phyloP scores from a whole-genome alignment of 2,797 vertebrate genomes.

The Onychomys arenicola region DNA sequence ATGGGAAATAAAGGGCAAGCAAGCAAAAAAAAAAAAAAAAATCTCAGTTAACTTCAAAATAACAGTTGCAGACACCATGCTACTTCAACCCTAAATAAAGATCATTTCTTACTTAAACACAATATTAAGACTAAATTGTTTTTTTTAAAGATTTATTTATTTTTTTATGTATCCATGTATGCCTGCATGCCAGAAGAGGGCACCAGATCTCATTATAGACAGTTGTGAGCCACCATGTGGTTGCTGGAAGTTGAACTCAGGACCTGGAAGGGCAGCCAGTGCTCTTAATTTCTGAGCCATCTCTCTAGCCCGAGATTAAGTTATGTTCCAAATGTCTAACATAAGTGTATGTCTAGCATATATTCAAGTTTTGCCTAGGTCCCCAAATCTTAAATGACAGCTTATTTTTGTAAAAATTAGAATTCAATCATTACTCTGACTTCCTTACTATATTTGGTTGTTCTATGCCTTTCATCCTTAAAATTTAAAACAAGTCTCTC shows the following conservation, averaged over 20 bases:
- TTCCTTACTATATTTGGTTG: background rate
- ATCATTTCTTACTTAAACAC: background rate
- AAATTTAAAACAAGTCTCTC: background rate
- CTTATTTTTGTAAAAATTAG: background rate
- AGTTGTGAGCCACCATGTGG: too few species aligned
- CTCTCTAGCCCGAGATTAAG: background rate
- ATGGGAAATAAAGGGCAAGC: background rate
- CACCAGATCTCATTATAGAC: too few species aligned
- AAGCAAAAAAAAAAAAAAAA: background rate
- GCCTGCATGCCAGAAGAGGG: too few species aligned
- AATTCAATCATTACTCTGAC: background rate
- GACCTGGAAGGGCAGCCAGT: too few species aligned
- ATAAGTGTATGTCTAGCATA: background rate
- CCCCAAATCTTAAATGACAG: background rate
- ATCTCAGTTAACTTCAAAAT: background rate
- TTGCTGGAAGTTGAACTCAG: too few species aligned
- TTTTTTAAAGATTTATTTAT: too few species aligned
- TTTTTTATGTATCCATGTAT: too few species aligned
- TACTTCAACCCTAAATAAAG: background rate
- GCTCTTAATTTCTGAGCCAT: too few species aligned
- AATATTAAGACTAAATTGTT: background rate
- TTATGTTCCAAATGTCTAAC: background rate
- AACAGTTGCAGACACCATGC: background rate
- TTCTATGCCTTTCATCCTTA: background rate
- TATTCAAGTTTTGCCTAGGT: background rate